Evolutionary conservation across 2,888 invertebrate genomes (phyloP), one percentile per base, ranked within the genome.

Genomic region (Arge pagana): DNA sequence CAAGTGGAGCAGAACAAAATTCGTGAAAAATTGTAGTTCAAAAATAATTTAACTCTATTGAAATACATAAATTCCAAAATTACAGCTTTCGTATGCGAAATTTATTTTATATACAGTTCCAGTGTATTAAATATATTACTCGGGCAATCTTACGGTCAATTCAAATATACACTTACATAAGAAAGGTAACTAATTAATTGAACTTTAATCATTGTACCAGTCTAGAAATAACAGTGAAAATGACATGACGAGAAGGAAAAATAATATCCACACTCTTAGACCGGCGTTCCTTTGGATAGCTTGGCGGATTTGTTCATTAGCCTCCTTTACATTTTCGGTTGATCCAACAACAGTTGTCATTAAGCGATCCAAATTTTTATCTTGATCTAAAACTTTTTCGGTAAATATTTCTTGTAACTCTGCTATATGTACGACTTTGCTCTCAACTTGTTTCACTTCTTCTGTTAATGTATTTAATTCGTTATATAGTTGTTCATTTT

Each of bases 241-340:
- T 30, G 97, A 95, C 86, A 97, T 90, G 30, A 98, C 95, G 62
- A 98, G 80, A 49, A 99, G 80, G 74, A 97, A 96, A 79, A 99
- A 98, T 21, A 99, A 79, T 50, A 97, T 87, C 84, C 93, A 96
- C 10, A 96, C 94, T 63, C 98, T 82, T 30, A 97, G 84, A 1
- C 96, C 94, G 1, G 98, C 98, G 78, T 96, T 96, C 58, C 96
- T 87, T 77, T 96, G 95, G 68, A 99, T 97, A 0, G 98, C 97
- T 79, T 96, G 92, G 60, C 96, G 83, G 48, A 99, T 93, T 78
- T 97, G 96, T 68, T 96, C 96, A 78, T 99, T 99, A 1, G 95
- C 98, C 77, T 93, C 93, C 70, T 89, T 90, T 11, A 99, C 89
- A 78, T 97, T 96, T 77, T 97, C 97, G 1, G 96, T 96, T 0